These are phyloP conservation scores for Empidonax alnorum DNA, from an alignment of 2,113 vertebrate genomes.

Conservation along the genomic window DNA sequence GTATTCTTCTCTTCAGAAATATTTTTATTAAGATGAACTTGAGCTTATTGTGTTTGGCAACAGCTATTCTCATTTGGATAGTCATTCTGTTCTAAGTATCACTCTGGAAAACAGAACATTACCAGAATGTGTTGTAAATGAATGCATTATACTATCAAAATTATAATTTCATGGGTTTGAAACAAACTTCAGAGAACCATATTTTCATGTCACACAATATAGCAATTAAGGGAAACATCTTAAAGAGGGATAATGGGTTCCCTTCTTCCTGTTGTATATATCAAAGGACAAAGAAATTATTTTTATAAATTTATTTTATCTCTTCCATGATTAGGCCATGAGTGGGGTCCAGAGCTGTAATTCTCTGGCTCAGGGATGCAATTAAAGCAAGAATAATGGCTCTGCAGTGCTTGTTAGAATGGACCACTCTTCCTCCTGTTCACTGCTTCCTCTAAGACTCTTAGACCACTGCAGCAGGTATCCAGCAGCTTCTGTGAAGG, in stretches of 20 bases:
- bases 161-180: neutral
- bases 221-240: neutral
- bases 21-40: neutral
- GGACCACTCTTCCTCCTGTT: fast-evolving
- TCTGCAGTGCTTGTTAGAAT: neutral
- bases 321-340: neutral
- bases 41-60: neutral
- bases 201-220: neutral
- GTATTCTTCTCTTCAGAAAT: neutral
- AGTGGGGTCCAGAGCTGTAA: neutral
- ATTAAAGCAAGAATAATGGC: neutral
- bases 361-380: neutral
- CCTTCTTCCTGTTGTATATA: neutral
- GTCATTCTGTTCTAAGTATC: neutral
- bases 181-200: neutral
- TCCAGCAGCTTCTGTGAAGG: neutral
- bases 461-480: fast-evolving
- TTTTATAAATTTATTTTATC: neutral
- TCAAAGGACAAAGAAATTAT: neutral
- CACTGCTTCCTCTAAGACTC: neutral
- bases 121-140: neutral
- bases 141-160: neutral
- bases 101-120: neutral
- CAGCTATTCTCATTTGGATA: neutral
- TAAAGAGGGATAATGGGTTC: neutral